phyloP scores from a whole-genome alignment of 2,888 invertebrate species.

The Parasteatoda lunata region DNA sequence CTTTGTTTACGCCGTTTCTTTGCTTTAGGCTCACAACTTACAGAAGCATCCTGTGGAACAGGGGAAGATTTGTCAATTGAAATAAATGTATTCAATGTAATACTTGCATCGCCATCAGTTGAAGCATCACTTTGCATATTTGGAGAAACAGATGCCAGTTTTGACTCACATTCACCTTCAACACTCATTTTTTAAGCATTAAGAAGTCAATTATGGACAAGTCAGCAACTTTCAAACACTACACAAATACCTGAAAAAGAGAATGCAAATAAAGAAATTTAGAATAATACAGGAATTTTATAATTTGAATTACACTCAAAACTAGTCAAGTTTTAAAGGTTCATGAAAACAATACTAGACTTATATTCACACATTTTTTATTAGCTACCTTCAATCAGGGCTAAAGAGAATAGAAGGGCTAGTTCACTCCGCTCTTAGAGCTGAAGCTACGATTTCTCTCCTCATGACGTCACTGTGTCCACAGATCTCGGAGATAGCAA shows the following conservation, averaged over 20 bases:
- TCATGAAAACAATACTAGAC: neutral
- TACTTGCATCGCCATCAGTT: slow-evolving; percentile 53
- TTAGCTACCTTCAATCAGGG: no score
- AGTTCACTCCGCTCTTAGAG: no score
- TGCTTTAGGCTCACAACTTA: slow-evolving; percentile 54
- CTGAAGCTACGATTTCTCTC: no score
- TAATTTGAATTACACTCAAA: neutral
- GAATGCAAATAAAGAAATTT: slow-evolving; percentile 3
- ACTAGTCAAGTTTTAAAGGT: neutral
- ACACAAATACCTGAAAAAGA: slow-evolving; percentile 21
- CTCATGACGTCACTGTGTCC: no score
- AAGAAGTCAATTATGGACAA: neutral
- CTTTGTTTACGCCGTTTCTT: slow-evolving; percentile 94
- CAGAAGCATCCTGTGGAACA: slow-evolving; percentile 3
- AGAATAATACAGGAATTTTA: neutral
- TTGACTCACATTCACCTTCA: slow-evolving; percentile 47
- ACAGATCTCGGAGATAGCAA: no score
- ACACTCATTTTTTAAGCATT: slow-evolving; percentile 51
- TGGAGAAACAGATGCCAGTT: slow-evolving; percentile 45
- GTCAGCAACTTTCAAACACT: slow-evolving; percentile 7
- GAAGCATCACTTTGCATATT: slow-evolving; percentile 65
- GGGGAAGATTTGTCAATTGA: slow-evolving; percentile 25
- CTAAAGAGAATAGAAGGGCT: no score
- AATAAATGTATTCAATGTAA: slow-evolving; percentile 14
- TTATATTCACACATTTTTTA: neutral